Conservation (phyloP, 2,797 vertebrate species). For the Rachycentron canadum region DNA sequence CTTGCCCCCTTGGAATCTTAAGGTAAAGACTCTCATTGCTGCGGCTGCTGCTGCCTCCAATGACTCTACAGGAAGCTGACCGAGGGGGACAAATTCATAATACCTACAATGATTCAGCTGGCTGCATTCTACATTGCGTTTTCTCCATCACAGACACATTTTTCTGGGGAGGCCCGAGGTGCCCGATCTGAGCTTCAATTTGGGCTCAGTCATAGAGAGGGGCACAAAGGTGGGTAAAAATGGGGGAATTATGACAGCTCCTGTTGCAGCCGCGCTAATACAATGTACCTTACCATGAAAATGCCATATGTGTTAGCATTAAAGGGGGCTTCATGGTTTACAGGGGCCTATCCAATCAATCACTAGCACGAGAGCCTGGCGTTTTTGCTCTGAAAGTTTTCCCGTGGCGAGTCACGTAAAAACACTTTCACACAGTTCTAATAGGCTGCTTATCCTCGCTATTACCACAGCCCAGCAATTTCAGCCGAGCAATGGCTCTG, state of each 20-base stretch:
- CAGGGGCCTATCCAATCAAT: constrained; percentile 64
- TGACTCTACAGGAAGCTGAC: constrained; percentile 65
- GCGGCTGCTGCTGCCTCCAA: constrained; percentile 41
- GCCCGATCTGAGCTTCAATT: constrained; percentile 68
- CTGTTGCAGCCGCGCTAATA: constrained; percentile 16
- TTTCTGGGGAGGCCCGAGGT: constrained; percentile 64
- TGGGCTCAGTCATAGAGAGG: constrained; percentile 54
- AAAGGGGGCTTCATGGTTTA: constrained; percentile 31
- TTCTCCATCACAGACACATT: constrained; percentile 63
- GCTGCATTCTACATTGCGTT: constrained; percentile 67
- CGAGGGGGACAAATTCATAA: constrained; percentile 65
- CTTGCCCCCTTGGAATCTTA: constrained; percentile 75
- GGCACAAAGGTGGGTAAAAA: constrained; percentile 55
- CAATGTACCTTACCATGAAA: constrained; percentile 48
- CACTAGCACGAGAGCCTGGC: constrained; percentile 36
- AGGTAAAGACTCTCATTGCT: constrained; percentile 69
- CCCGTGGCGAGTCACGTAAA: constrained; percentile 50
- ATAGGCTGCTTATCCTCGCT: constrained; percentile 44
- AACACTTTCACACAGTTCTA: constrained; percentile 59
- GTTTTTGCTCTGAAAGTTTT: constrained; percentile 46
- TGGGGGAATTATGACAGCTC: constrained; percentile 44
- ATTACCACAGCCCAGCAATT: constrained; percentile 55
- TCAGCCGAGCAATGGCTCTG: constrained; percentile 28
- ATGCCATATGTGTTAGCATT: constrained; percentile 49
- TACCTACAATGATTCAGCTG: constrained; percentile 71